Evolutionary conservation across 2,797 vertebrate genomes (phyloP).

Genomic region (Sebastes iracundus): DNA sequence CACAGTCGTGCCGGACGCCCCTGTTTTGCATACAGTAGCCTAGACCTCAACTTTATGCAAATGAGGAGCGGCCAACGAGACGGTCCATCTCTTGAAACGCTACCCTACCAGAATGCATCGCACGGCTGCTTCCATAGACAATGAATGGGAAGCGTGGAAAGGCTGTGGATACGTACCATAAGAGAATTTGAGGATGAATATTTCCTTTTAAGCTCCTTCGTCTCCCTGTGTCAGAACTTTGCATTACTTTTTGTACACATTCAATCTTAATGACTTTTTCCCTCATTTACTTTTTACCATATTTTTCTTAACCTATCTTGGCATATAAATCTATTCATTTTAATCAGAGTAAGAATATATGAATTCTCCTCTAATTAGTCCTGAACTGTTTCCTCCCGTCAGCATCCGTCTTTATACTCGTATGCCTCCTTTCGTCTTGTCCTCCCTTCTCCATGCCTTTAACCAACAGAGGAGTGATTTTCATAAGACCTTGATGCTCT

Average conservation of each 20-base stretch:
- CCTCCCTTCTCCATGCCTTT: not conserved
- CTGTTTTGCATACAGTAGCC: too few relatives aligned
- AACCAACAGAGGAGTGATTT: not conserved
- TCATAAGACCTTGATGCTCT: not conserved
- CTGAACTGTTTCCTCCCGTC: not conserved
- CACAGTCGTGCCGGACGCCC: too few relatives aligned
- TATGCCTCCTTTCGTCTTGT: not conserved
- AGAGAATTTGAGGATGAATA: not conserved
- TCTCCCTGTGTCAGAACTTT: too few relatives aligned
- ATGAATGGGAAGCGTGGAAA: too few relatives aligned
- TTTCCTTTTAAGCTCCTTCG: not conserved
- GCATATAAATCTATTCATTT: too few relatives aligned
- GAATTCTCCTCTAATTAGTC: not conserved
- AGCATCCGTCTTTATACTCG: not conserved
- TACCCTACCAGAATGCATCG: too few relatives aligned
- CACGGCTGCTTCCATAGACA: too few relatives aligned
- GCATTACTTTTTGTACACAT: too few relatives aligned
- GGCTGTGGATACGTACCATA: not conserved
- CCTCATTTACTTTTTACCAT: not conserved
- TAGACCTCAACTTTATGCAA: too few relatives aligned
- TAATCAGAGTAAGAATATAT: not conserved
- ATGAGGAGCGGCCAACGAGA: too few relatives aligned
- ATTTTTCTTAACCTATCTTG: not conserved
- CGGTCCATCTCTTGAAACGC: too few relatives aligned
- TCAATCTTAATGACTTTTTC: not conserved